Evolutionary conservation across 2,888 invertebrate genomes (phyloP).

Genomic region (Tenthredo mesomela): DNA sequence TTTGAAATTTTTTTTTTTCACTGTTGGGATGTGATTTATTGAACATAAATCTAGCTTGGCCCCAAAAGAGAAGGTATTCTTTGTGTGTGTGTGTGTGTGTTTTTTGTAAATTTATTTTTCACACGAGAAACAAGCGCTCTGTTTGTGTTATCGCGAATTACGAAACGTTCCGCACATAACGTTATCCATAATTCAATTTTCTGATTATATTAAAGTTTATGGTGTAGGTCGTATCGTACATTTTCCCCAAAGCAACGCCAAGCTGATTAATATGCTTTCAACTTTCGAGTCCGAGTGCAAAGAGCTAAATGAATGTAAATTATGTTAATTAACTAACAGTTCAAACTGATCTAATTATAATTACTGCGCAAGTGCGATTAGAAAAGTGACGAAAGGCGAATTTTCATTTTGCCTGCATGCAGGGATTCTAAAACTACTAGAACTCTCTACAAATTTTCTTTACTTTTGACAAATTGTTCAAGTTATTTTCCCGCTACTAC

Average conservation of each 20-base stretch:
- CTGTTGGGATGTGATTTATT: neutral
- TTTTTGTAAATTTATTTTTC: too few species aligned
- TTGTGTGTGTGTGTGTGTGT: neutral
- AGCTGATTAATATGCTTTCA: neutral
- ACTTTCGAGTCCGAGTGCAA: neutral
- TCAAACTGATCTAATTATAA: neutral
- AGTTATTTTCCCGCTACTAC: neutral
- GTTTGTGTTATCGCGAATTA: neutral
- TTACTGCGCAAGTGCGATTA: neutral
- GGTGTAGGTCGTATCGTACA: neutral
- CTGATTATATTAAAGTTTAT: constrained; percentile 12
- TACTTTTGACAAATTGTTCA: too few species aligned
- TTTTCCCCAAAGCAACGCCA: neutral
- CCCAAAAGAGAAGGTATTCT: neutral
- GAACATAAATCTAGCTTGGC: neutral
- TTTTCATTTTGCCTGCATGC: neutral
- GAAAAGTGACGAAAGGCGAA: neutral
- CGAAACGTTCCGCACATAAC: neutral
- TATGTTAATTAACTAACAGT: neutral
- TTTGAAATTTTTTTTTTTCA: neutral
- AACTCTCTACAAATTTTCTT: neutral
- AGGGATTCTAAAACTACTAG: neutral
- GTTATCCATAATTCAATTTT: constrained; percentile 14
- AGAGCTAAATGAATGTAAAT: neutral
- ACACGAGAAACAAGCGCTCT: neutral